phyloP scores from a whole-genome alignment of 2,888 invertebrate genomes.

The Cataglyphis livida region DNA sequence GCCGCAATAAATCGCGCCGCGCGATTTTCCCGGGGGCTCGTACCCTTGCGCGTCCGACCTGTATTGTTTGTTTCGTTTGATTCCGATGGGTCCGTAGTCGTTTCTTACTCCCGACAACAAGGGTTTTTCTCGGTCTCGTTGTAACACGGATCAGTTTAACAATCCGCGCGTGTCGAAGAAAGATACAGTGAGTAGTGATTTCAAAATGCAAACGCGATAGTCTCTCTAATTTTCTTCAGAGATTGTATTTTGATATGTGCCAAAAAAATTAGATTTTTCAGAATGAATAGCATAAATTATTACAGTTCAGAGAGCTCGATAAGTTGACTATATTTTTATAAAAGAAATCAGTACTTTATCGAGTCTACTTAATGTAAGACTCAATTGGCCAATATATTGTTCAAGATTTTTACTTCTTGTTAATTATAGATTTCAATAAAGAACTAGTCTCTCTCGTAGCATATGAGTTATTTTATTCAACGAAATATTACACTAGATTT shows the following conservation, averaged over 20 bases:
- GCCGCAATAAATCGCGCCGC: constrained; percentile 77
- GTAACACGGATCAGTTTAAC: constrained; percentile 16
- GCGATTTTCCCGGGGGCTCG: neutral
- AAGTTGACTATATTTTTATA: neutral
- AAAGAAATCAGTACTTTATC: constrained; percentile 22
- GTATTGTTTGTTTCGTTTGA: constrained; percentile 5
- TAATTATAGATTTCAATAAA: neutral
- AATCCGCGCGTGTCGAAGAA: neutral
- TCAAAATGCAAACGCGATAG: neutral
- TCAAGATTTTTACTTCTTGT: neutral
- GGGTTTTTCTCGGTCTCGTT: neutral
- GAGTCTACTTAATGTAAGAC: neutral
- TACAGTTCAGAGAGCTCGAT: neutral
- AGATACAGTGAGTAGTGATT: neutral
- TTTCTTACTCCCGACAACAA: neutral
- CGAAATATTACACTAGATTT: constrained; percentile 5
- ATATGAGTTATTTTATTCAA: constrained; percentile 16
- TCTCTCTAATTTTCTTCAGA: neutral
- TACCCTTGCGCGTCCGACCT: neutral
- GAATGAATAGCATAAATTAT: constrained; percentile 7
- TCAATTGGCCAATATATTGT: neutral
- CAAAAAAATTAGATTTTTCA: constrained; percentile 27
- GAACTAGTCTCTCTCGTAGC: neutral
- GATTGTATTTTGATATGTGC: constrained; percentile 32
- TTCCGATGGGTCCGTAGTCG: neutral